Percentiles rank a stretch among this genome's conserved stretches.
Conservation (phyloP, 2,113 vertebrate species). For the Okapia johnstoni region DNA sequence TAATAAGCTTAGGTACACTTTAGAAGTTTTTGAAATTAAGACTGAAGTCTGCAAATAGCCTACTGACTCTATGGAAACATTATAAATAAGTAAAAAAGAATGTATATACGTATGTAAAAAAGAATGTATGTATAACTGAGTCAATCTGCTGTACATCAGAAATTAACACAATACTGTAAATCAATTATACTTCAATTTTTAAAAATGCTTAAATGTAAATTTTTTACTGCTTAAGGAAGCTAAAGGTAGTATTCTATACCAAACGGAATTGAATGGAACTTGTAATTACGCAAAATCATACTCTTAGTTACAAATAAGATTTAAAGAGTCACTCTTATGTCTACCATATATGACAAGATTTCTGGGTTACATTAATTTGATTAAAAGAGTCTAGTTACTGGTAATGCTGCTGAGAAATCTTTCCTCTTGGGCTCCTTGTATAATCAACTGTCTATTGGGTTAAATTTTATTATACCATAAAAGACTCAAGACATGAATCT, state of each 20-base stretch:
- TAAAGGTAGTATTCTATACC: background rate
- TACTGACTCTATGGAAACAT: background rate
- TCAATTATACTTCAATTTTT: background rate
- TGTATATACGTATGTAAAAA: background rate
- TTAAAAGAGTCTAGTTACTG: background rate
- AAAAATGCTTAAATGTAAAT: background rate
- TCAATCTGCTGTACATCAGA: background rate
- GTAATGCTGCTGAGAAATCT: background rate
- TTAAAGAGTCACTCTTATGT: background rate
- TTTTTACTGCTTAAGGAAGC: background rate
- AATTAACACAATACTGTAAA: background rate
- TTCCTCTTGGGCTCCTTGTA: background rate
- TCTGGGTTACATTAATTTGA: background rate
- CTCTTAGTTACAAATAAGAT: background rate
- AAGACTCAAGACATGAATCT: background rate
- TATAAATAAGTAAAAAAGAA: background rate
- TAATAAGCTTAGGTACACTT: background rate
- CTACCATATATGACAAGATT: background rate
- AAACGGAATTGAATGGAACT: background rate
- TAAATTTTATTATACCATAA: background rate
- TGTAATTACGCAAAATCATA: background rate
- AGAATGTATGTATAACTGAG: background rate
- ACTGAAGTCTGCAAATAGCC: background rate
- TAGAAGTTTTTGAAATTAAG: background rate
- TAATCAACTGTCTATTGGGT: background rate